A percentile compares a stretch with the other conserved stretches of the same genome.
Evolutionary conservation across 1,140 invertebrate genomes (phyloP).

Genomic region (Cardiocondyla obscurior): DNA sequence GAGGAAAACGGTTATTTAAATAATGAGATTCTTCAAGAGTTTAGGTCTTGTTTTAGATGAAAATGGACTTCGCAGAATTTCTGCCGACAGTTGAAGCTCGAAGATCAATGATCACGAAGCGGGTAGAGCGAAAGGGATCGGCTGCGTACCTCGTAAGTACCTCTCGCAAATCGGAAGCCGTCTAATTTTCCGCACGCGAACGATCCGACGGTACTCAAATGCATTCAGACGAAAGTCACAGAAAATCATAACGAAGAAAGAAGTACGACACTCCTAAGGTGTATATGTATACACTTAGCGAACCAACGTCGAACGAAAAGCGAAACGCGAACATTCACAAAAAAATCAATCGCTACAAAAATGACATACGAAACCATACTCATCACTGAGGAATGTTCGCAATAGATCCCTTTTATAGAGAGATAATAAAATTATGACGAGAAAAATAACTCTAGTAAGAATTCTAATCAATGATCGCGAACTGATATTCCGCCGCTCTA

Average conservation of each 20-base stretch:
- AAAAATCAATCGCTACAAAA: too few relatives aligned
- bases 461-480: constrained; percentile 17
- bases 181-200: constrained; percentile 73
- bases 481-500: not conserved
- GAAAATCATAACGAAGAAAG: constrained; percentile 53
- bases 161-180: constrained; percentile 66
- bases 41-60: not conserved
- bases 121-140: constrained; percentile 12
- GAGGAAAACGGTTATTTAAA: constrained; percentile 15
- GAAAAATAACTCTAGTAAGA: constrained; percentile 9
- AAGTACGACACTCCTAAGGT: not conserved
- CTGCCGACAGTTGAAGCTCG: constrained; percentile 47
- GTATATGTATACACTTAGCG: too few relatives aligned
- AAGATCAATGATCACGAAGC: constrained; percentile 63
- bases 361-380: too few relatives aligned
- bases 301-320: too few relatives aligned
- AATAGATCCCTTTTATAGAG: too few relatives aligned
- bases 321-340: too few relatives aligned
- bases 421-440: constrained; percentile 13
- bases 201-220: constrained; percentile 63
- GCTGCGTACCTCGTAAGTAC: constrained; percentile 23
- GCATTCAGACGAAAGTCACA: constrained; percentile 1
- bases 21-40: not conserved
- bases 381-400: too few relatives aligned
- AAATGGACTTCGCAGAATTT: constrained; percentile 61